Evolutionary conservation across 1,140 invertebrate genomes (phyloP).

Genomic region (Atta cephalotes): DNA sequence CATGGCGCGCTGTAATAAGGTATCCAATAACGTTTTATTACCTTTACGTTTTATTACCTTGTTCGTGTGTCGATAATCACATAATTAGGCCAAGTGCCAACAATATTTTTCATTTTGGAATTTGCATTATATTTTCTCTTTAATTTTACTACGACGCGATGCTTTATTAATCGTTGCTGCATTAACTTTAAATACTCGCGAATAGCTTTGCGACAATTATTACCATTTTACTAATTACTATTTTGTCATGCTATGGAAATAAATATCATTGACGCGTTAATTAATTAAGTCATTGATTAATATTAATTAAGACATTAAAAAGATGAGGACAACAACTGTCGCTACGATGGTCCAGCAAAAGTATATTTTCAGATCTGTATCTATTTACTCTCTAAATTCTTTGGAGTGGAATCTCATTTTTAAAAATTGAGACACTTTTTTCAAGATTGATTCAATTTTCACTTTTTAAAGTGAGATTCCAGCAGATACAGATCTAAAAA

Average conservation of each 20-base stretch:
- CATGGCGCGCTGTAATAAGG: slow-evolving; percentile 16
- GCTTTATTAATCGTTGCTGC: neutral
- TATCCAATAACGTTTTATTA: slow-evolving; percentile 73
- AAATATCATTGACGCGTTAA: neutral
- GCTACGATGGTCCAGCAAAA: too few relatives aligned
- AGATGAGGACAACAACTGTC: neutral
- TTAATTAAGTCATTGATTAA: neutral
- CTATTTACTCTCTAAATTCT: too few relatives aligned
- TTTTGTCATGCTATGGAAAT: neutral
- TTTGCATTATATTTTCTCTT: neutral
- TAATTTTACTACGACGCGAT: neutral
- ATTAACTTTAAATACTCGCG: neutral
- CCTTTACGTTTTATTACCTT: neutral
- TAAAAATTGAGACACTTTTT: neutral
- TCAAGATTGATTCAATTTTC: too few relatives aligned
- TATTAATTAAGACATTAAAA: neutral
- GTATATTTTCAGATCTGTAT: too few relatives aligned
- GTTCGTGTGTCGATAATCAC: slow-evolving; percentile 35
- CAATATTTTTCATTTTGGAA: neutral
- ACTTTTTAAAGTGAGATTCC: too few relatives aligned
- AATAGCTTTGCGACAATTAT: neutral
- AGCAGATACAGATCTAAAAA: too few relatives aligned
- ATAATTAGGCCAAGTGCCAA: slow-evolving; percentile 45
- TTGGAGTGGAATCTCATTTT: too few relatives aligned
- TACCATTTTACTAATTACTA: neutral